phyloP scores from a whole-genome alignment of 1,140 invertebrate species.

The Centruroides sculpturatus region DNA sequence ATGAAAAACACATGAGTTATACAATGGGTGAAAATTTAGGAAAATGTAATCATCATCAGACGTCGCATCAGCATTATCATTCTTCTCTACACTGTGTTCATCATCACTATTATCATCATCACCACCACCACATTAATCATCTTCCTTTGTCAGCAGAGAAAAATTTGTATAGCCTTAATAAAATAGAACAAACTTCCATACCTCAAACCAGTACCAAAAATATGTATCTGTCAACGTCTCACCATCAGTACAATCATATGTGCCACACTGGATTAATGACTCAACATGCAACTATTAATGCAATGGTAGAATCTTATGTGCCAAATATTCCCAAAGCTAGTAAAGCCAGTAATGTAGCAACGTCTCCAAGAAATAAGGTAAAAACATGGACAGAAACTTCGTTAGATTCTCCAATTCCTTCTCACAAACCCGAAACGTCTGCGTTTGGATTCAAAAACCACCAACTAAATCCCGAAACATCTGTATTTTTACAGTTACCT shows the following conservation, averaged over 20 bases:
- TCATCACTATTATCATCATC: constrained; percentile 13
- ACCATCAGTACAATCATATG: too few species aligned
- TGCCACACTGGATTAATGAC: too few species aligned
- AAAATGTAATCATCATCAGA: background rate
- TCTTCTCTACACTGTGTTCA: constrained; percentile 1
- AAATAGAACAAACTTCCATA: background rate
- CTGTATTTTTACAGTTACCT: background rate
- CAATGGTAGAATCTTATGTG: too few species aligned
- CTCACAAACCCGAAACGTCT: background rate
- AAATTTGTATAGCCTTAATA: background rate
- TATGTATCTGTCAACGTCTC: too few species aligned
- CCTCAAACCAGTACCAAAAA: background rate
- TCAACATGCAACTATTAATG: too few species aligned
- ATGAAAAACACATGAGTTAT: too few species aligned
- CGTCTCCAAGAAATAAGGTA: constrained; percentile 25
- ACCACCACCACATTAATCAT: constrained; percentile 2
- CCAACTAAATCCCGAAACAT: too few species aligned
- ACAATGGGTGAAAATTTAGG: too few species aligned
- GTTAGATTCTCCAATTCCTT: constrained; percentile 38
- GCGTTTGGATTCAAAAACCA: too few species aligned
- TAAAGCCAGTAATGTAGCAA: too few species aligned
- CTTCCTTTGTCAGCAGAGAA: too few species aligned
- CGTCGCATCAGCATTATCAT: background rate
- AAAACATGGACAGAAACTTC: constrained; percentile 61
- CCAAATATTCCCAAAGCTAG: too few species aligned